Conservation (phyloP, 2,797 vertebrate species). For the Pelodytes ibericus region DNA sequence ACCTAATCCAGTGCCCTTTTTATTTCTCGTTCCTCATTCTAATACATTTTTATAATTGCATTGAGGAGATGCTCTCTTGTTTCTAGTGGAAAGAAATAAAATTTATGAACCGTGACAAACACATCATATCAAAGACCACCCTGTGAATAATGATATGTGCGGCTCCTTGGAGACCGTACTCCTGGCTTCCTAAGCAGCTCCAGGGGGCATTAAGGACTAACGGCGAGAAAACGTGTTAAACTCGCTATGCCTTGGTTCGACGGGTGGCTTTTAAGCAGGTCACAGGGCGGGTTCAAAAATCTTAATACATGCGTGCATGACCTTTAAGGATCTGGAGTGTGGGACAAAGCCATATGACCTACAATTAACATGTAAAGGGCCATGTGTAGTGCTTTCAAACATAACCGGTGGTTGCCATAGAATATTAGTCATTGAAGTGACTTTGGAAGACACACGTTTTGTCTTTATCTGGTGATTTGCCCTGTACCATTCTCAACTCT, state of each 20-base stretch:
- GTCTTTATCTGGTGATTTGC: too few relatives aligned
- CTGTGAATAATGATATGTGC: constrained; percentile 72
- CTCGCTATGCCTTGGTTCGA: constrained; percentile 4
- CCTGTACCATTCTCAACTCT: too few relatives aligned
- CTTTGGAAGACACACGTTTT: too few relatives aligned
- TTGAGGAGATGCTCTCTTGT: constrained; percentile 78
- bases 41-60: constrained; percentile 82
- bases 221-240: constrained; percentile 38
- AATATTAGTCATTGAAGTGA: too few relatives aligned
- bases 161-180: constrained; percentile 32
- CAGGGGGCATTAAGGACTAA: constrained; percentile 37
- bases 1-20: constrained; percentile 73
- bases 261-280: constrained; percentile 31
- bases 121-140: constrained; percentile 72
- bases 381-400: too few relatives aligned
- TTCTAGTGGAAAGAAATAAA: constrained; percentile 81
- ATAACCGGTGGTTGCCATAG: too few relatives aligned
- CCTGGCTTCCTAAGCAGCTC: constrained; percentile 27
- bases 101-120: constrained; percentile 76
- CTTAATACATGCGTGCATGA: not conserved
- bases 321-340: too few relatives aligned
- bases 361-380: too few relatives aligned
- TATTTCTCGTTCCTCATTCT: constrained; percentile 74
- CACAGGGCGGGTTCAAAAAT: constrained; percentile 4
- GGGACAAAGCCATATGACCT: too few relatives aligned